Percentiles rank a stretch among this genome's conserved stretches.
Conservation (phyloP, 2,888 invertebrate species). For the Muscina levida region DNA sequence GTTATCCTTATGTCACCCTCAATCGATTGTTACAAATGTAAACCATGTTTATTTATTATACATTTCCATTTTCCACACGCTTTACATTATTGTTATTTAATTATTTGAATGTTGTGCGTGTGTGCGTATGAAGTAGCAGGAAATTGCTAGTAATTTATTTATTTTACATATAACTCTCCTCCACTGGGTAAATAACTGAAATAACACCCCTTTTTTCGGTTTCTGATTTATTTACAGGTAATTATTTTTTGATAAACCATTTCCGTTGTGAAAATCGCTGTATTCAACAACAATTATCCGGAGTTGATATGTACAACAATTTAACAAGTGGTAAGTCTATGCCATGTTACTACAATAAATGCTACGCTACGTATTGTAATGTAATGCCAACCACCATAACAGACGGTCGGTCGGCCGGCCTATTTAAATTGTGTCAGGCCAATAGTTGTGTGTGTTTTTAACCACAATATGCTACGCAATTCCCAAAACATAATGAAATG, state of each 20-base stretch:
- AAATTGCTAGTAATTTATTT: too few species aligned
- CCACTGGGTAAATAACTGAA: conserved; percentile 28
- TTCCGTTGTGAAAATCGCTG: conserved; percentile 22
- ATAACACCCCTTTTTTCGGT: background rate
- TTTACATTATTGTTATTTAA: too few species aligned
- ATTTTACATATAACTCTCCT: too few species aligned
- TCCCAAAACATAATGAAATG: conserved; percentile 16
- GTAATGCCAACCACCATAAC: background rate
- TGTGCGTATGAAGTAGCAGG: too few species aligned
- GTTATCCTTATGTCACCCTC: too few species aligned
- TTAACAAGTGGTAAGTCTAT: conserved; percentile 35
- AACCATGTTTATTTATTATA: too few species aligned
- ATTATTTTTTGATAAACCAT: conserved; percentile 48
- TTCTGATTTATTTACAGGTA: conserved; percentile 59
- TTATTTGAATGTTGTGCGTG: too few species aligned
- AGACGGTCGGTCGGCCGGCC: background rate
- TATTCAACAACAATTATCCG: conserved; percentile 9
- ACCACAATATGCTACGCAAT: conserved; percentile 26
- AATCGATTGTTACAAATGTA: too few species aligned
- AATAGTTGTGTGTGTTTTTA: background rate
- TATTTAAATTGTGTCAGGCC: conserved; percentile 30
- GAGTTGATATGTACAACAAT: background rate
- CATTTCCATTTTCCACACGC: too few species aligned
- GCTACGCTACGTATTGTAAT: background rate
- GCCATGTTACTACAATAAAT: too few species aligned